Evolutionary conservation across 2,888 invertebrate genomes (phyloP).

Genomic region (Tethea ocularis): DNA sequence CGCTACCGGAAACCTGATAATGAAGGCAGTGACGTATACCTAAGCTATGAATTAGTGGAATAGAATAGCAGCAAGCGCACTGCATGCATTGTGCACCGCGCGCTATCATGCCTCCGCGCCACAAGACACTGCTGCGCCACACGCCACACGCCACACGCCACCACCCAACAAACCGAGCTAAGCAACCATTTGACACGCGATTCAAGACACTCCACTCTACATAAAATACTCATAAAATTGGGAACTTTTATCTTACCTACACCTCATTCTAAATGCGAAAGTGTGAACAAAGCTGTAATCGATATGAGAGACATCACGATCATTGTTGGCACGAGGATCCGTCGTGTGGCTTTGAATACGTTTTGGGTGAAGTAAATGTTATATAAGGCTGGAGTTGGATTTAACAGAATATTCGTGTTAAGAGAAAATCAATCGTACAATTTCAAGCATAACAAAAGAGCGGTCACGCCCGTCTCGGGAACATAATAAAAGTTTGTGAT

Average conservation of each 20-base stretch:
- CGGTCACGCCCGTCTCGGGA: slow-evolving; percentile 27
- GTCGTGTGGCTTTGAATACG: slow-evolving; percentile 22
- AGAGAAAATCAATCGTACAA: slow-evolving; percentile 51
- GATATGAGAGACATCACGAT: slow-evolving; percentile 23
- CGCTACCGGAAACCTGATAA: slow-evolving; percentile 63
- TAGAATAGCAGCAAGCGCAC: slow-evolving; percentile 19
- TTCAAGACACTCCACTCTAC: slow-evolving; percentile 42
- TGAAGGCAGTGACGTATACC: slow-evolving; percentile 50
- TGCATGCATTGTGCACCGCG: slow-evolving; percentile 26
- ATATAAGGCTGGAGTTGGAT: slow-evolving; percentile 25
- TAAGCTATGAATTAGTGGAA: slow-evolving; percentile 47
- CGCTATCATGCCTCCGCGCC: slow-evolving; percentile 17
- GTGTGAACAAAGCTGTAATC: slow-evolving; percentile 34
- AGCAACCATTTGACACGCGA: slow-evolving; percentile 48
- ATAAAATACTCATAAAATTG: slow-evolving; percentile 54
- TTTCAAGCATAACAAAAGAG: slow-evolving; percentile 30
- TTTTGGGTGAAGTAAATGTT: slow-evolving; percentile 24
- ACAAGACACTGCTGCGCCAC: slow-evolving; percentile 16
- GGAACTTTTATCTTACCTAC: slow-evolving; percentile 44
- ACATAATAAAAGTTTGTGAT: slow-evolving; percentile 27
- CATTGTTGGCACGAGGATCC: slow-evolving; percentile 8
- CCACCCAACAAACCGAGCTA: slow-evolving; percentile 19
- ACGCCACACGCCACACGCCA: slow-evolving; percentile 13
- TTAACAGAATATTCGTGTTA: slow-evolving; percentile 39
- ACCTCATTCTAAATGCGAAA: slow-evolving; percentile 33